These are phyloP conservation scores for Oligia strigilis DNA, from an alignment of 2,888 invertebrate species.

Conservation along the genomic window DNA sequence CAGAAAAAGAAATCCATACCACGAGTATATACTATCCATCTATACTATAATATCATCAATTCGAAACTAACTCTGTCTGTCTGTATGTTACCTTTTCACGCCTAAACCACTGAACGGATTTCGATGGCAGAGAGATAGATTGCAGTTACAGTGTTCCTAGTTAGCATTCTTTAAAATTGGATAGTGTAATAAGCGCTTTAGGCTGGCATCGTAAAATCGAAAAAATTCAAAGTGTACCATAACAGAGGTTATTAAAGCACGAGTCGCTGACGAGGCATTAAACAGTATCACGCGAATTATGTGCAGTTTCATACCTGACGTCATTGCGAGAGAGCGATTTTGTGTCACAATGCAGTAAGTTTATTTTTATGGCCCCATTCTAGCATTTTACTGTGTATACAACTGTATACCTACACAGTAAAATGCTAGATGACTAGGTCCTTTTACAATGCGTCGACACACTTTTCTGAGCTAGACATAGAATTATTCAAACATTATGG, in stretches of 20 bases:
- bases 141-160: too few species aligned
- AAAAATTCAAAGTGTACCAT: background rate
- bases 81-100: too few species aligned
- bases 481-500: background rate
- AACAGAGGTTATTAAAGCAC: background rate
- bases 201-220: background rate
- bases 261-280: background rate
- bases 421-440: background rate
- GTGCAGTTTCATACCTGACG: background rate
- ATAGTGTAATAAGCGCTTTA: too few species aligned
- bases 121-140: too few species aligned
- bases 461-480: background rate
- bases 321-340: background rate
- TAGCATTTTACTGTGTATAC: slow-evolving; percentile 4
- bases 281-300: background rate
- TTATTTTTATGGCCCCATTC: slow-evolving; percentile 6
- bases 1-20: too few species aligned
- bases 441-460: background rate
- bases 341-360: slow-evolving; percentile 8
- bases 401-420: background rate
- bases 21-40: too few species aligned
- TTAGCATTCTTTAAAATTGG: too few species aligned
- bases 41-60: too few species aligned
- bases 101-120: too few species aligned
- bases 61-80: too few species aligned